Conservation (phyloP, 1,140 invertebrate genomes). For the Drosophila arizonae region DNA sequence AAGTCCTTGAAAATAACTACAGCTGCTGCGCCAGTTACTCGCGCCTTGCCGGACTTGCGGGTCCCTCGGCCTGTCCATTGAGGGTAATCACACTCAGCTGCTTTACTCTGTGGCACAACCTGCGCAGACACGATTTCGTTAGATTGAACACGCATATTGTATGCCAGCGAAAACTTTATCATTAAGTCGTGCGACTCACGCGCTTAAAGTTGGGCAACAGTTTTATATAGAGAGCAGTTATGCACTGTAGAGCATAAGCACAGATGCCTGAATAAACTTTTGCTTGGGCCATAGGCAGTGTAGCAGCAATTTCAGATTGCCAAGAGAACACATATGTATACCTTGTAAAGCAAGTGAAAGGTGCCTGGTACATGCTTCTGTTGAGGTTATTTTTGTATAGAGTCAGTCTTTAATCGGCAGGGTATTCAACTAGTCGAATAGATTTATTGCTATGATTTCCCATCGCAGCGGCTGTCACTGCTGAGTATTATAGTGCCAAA, state of each 20-base stretch:
- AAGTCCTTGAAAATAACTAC: constrained; percentile 53
- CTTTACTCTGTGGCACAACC: constrained; percentile 44
- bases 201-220: constrained; percentile 43
- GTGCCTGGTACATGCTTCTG: not conserved
- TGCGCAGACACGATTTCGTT: constrained; percentile 31
- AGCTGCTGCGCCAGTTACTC: constrained; percentile 21
- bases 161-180: constrained; percentile 5
- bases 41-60: not conserved
- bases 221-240: constrained; percentile 7
- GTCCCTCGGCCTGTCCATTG: constrained; percentile 4
- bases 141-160: constrained; percentile 52
- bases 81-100: constrained; percentile 37
- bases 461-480: constrained; percentile 4
- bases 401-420: not conserved
- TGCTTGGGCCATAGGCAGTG: too few species aligned
- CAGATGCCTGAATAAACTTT: not conserved
- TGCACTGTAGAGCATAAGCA: not conserved
- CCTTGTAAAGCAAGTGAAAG: too few species aligned
- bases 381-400: not conserved
- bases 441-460: not conserved
- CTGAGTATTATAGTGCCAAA: constrained; percentile 31
- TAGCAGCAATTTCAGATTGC: too few species aligned
- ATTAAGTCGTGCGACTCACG: not conserved
- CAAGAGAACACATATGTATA: too few species aligned
- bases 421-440: not conserved